A percentile compares a stretch with the other conserved stretches of the same genome.
These are phyloP conservation scores for Eulemur rufifrons DNA, from an alignment of 2,113 vertebrate species.

Conservation along the genomic window DNA sequence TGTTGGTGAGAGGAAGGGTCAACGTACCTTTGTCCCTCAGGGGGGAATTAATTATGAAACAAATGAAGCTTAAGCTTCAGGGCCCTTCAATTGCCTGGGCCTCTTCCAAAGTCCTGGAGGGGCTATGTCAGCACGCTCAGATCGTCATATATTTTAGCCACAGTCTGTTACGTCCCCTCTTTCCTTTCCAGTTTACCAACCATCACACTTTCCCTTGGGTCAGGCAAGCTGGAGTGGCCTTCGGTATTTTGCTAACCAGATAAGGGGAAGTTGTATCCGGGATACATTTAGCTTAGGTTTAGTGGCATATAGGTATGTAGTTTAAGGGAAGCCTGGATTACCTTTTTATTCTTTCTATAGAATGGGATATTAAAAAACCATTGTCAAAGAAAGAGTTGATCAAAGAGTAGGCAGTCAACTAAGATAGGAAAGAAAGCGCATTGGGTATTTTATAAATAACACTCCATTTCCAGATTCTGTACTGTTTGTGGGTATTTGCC, in stretches of 20 bases:
- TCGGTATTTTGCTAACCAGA: neutral
- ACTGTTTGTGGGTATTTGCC: neutral
- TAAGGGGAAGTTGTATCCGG: neutral
- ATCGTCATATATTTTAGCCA: neutral
- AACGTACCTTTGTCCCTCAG: neutral
- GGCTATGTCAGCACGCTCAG: neutral
- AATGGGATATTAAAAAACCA: neutral
- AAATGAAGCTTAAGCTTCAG: neutral
- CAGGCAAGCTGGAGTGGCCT: neutral
- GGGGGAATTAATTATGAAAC: neutral
- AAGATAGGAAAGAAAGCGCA: neutral
- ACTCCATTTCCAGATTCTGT: neutral
- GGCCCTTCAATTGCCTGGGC: neutral
- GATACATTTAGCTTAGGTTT: neutral
- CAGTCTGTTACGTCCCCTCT: neutral
- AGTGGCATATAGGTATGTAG: neutral
- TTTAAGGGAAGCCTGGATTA: neutral
- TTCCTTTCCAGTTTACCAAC: neutral
- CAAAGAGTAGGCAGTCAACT: neutral
- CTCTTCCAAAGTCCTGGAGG: neutral
- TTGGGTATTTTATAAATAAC: neutral
- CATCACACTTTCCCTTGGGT: neutral
- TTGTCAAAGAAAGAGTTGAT: neutral
- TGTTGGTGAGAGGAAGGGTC: neutral
- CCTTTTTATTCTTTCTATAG: neutral